Percentiles rank a stretch among this genome's conserved stretches.
These are phyloP conservation scores for Ceyx cyanopectus DNA, from an alignment of 2,113 vertebrate species.

Conservation along the genomic window DNA sequence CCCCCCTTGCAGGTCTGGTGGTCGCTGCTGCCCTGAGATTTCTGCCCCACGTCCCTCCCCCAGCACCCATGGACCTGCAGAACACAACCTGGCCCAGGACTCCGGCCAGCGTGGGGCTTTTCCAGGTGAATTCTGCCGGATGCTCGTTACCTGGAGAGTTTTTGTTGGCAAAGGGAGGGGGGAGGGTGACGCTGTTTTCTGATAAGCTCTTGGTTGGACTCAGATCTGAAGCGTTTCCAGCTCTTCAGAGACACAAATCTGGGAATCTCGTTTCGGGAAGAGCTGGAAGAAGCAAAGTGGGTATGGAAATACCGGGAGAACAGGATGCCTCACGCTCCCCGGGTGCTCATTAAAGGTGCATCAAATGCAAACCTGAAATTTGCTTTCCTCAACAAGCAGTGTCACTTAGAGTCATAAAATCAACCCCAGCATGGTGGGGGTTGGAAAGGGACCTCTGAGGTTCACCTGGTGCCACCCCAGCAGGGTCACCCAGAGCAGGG, in stretches of 20 bases:
- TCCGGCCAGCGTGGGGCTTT: not conserved
- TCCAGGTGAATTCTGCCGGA: not conserved
- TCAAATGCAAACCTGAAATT: not conserved
- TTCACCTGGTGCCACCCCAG: no score
- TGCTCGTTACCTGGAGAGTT: not conserved
- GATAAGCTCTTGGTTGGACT: not conserved
- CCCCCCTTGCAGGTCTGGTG: not conserved
- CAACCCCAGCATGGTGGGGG: no score
- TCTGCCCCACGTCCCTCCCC: not conserved
- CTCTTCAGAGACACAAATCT: not conserved
- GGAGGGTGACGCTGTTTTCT: not conserved
- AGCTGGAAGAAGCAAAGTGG: not conserved
- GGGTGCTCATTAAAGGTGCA: not conserved
- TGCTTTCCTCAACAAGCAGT: not conserved
- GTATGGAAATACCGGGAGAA: slow-evolving; percentile 16
- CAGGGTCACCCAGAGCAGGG: no score
- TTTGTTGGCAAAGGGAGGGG: not conserved
- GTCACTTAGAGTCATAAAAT: no score
- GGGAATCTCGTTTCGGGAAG: not conserved
- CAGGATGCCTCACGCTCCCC: not conserved
- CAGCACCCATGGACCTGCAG: not conserved
- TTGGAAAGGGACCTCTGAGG: no score
- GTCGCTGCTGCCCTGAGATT: not conserved
- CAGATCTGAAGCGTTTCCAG: not conserved
- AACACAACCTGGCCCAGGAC: fast-evolving